Evolutionary conservation across 1,140 invertebrate genomes (phyloP), one percentile per base, ranked within the genome.

Genomic region (Trichogramma pretiosum): DNA sequence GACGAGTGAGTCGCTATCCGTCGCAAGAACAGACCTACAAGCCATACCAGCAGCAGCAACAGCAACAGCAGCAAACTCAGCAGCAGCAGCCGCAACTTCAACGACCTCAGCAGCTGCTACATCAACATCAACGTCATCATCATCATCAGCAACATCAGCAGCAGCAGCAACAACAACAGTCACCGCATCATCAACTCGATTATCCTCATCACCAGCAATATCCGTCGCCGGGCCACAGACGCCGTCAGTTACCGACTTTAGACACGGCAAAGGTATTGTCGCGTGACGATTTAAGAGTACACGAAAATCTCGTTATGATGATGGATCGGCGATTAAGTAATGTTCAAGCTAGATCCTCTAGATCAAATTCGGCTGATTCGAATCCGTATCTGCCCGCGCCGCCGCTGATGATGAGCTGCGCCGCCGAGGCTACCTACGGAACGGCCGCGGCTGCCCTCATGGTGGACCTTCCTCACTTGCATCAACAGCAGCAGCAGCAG

Each of bases 1-100:
- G 77, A 83, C 70, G 64, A 60, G 65, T 64, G 61, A 59, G 56
- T n/a, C n/a, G n/a, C n/a, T n/a, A n/a, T n/a, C n/a, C n/a, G n/a
- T n/a, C n/a, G n/a, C n/a, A n/a, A n/a, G n/a, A n/a, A 54, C 50
- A 49, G 39, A 42, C 45, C n/a, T n/a, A n/a, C n/a, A n/a, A n/a
- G n/a, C n/a, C n/a, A n/a, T n/a, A n/a, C n/a, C n/a, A n/a, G n/a
- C n/a, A n/a, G n/a, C n/a, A n/a, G n/a, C n/a, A n/a, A n/a, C n/a
- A n/a, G n/a, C n/a, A n/a, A n/a, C n/a, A n/a, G n/a, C n/a, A n/a
- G n/a, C n/a, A n/a, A n/a, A n/a, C n/a, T n/a, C n/a, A n/a, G n/a
- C n/a, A n/a, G n/a, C n/a, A n/a, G n/a, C n/a, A n/a, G n/a, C n/a
- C n/a, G n/a, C n/a, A n/a, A n/a, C n/a, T n/a, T n/a, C n/a, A n/a